Evolutionary conservation across 1,140 invertebrate species (phyloP).

Genomic region (Bradysia coprophila): DNA sequence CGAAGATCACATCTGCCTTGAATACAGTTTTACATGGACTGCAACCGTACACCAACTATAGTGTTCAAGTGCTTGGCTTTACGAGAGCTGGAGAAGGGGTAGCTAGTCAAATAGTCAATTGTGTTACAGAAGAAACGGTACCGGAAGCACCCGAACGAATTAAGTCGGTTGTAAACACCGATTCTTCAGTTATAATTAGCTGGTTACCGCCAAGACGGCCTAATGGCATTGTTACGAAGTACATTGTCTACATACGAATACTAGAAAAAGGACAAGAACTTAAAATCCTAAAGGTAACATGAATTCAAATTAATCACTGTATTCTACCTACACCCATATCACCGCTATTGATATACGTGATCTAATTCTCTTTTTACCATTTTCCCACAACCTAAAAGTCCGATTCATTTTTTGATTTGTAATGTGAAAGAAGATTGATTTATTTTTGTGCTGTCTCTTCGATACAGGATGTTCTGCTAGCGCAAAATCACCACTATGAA

Average conservation of each 20-base stretch:
- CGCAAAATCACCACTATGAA: conserved; percentile 31
- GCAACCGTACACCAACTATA: conserved; percentile 54
- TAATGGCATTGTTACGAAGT: conserved; percentile 55
- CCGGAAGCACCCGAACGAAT: conserved; percentile 52
- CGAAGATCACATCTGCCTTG: neutral
- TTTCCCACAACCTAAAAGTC: too few species aligned
- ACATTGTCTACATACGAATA: conserved; percentile 49
- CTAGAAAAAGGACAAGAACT: conserved; percentile 26
- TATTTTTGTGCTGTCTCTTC: too few species aligned
- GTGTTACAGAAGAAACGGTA: conserved; percentile 52
- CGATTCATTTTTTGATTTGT: too few species aligned
- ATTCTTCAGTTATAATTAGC: conserved; percentile 50
- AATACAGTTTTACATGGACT: conserved; percentile 35
- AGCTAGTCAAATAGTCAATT: conserved; percentile 41
- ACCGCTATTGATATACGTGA: conserved; percentile 13
- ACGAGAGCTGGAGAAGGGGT: conserved; percentile 61
- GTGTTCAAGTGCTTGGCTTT: conserved; percentile 58
- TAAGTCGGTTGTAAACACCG: conserved; percentile 46
- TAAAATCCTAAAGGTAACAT: conserved; percentile 13
- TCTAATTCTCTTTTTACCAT: conserved; percentile 24
- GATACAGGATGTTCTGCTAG: conserved; percentile 10
- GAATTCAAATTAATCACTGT: neutral
- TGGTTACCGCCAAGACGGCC: conserved; percentile 54
- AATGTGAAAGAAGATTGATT: too few species aligned
- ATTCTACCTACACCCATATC: neutral